Evolutionary conservation across 2,113 vertebrate species (phyloP).

Genomic region (Chinchilla lanigera): DNA sequence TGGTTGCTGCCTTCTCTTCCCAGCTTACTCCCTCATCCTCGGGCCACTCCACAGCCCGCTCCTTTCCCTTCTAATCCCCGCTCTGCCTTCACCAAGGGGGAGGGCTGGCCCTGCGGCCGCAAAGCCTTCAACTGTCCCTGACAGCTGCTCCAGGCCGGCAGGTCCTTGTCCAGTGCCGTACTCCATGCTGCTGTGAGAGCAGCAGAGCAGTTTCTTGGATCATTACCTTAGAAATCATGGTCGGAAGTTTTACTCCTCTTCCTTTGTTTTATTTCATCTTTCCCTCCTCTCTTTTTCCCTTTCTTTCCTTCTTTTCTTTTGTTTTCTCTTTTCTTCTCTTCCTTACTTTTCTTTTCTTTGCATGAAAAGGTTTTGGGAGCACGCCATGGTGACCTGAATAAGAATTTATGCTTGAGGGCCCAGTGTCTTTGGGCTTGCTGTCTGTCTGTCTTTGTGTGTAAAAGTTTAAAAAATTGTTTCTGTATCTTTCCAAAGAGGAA

Average conservation of each 20-base stretch:
- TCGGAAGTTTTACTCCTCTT: not conserved
- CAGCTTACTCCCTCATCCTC: not conserved
- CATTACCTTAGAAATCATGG: not conserved
- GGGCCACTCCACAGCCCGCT: not conserved
- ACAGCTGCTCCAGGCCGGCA: fast-evolving
- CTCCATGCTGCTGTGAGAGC: not conserved
- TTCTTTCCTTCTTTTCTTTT: not conserved
- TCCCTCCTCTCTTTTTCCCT: no score
- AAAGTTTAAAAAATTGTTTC: not conserved
- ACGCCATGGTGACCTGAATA: not conserved
- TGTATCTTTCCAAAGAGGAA: slow-evolving; percentile 46
- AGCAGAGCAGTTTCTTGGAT: not conserved
- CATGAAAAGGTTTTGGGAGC: not conserved
- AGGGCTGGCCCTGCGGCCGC: fast-evolving
- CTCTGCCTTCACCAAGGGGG: not conserved
- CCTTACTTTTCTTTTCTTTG: not conserved
- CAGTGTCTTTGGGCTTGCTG: not conserved
- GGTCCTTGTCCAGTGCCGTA: not conserved
- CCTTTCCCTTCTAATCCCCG: not conserved
- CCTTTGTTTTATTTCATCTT: not conserved
- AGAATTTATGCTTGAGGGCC: not conserved
- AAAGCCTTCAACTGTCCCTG: not conserved
- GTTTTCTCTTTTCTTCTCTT: not conserved
- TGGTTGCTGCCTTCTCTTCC: not conserved
- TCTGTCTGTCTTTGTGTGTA: not conserved